A percentile compares a stretch with the other conserved stretches of the same genome.
These are phyloP conservation scores for Aphelenchoides bicaudatus DNA, from an alignment of 2,888 invertebrate species.

Conservation along the genomic window DNA sequence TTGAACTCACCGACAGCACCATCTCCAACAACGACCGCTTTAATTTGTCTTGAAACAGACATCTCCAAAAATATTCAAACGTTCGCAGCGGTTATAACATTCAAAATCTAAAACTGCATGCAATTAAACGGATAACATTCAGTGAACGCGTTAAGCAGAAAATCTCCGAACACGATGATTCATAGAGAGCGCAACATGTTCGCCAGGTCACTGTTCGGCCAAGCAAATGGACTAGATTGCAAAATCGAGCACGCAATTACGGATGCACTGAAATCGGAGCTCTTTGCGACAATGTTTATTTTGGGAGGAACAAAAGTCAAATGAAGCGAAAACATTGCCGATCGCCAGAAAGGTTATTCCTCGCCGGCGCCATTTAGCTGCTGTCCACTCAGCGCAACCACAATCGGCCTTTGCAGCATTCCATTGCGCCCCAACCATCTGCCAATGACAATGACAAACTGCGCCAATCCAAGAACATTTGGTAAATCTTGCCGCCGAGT, in stretches of 20 bases:
- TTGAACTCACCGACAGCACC: slow-evolving; percentile 65
- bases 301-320: no score
- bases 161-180: not conserved
- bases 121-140: no score
- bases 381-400: not conserved
- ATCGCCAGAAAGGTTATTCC: not conserved
- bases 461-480: no score
- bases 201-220: not conserved
- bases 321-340: not conserved
- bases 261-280: not conserved
- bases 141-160: no score
- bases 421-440: not conserved
- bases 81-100: no score
- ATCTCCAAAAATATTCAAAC: not conserved
- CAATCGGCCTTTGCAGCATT: not conserved
- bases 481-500: no score
- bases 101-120: no score
- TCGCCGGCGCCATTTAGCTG: not conserved
- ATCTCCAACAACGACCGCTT: slow-evolving; percentile 68
- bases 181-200: not conserved
- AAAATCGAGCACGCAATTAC: not conserved
- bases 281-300: not conserved
- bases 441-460: not conserved
- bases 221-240: no score
- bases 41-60: slow-evolving; percentile 64